Evolutionary conservation across 2,797 vertebrate genomes (phyloP).

Genomic region (Clarias pachynema): DNA sequence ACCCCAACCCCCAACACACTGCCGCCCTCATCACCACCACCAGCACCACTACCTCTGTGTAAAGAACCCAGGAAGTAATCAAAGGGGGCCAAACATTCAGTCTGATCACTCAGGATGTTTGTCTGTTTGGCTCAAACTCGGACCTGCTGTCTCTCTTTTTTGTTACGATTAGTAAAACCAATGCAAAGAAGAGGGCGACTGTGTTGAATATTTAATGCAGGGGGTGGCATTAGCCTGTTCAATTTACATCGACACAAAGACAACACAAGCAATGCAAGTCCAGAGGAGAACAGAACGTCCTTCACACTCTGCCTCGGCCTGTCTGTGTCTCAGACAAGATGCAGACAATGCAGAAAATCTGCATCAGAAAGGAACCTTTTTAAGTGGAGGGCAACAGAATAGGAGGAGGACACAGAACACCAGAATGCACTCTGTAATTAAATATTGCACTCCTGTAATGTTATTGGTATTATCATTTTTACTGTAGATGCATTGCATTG

Average conservation of each 20-base stretch:
- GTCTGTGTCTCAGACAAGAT: constrained; percentile 58
- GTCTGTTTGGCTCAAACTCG: constrained; percentile 66
- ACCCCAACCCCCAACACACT: constrained; percentile 30
- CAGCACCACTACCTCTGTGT: constrained; percentile 7
- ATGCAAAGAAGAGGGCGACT: constrained; percentile 81
- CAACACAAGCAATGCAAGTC: constrained; percentile 70
- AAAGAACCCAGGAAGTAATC: constrained; percentile 52
- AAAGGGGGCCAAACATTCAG: constrained; percentile 47
- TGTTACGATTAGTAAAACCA: constrained; percentile 80
- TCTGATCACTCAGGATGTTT: constrained; percentile 66
- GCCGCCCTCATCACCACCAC: neutral
- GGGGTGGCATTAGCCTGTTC: constrained; percentile 75
- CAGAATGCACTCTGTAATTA: constrained; percentile 6
- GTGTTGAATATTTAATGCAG: constrained; percentile 82
- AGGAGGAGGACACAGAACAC: neutral
- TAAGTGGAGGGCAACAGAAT: constrained; percentile 27
- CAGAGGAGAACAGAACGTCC: constrained; percentile 77
- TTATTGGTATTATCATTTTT: constrained; percentile 7
- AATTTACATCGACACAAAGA: constrained; percentile 83
- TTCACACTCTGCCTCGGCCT: constrained; percentile 63
- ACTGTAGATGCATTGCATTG: neutral
- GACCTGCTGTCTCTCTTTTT: constrained; percentile 62
- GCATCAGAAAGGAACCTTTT: constrained; percentile 57
- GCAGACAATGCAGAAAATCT: constrained; percentile 45
- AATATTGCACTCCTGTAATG: constrained; percentile 47